These are phyloP conservation scores for Hippopotamus amphibius DNA, from an alignment of 2,113 vertebrate species.

Conservation along the genomic window DNA sequence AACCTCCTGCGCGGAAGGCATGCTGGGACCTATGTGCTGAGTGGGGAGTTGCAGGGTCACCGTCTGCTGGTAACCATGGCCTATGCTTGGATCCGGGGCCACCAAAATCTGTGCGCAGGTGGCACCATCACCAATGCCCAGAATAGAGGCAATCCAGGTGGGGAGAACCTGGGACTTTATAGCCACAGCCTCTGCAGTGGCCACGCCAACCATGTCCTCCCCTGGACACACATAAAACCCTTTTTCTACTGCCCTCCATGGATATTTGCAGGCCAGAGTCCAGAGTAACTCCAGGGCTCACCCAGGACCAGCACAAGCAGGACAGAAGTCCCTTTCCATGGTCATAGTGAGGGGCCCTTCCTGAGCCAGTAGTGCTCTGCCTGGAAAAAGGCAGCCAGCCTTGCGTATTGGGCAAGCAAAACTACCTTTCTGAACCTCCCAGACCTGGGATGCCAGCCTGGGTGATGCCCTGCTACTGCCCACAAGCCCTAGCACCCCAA, in stretches of 20 bases:
- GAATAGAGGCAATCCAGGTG: conserved; percentile 66
- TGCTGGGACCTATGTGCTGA: conserved; percentile 88
- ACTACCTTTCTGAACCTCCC: background rate
- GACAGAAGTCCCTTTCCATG: background rate
- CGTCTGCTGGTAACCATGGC: conserved; percentile 90
- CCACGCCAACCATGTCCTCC: background rate
- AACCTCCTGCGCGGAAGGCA: conserved; percentile 89
- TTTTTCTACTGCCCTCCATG: background rate
- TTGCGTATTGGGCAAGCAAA: background rate
- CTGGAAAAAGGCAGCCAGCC: background rate
- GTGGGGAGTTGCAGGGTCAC: conserved; percentile 88
- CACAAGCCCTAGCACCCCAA: background rate
- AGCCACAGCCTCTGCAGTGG: background rate
- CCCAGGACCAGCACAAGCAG: background rate
- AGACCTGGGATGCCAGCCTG: background rate
- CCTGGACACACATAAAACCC: background rate
- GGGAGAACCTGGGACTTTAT: background rate
- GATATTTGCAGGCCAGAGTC: background rate
- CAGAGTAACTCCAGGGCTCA: background rate
- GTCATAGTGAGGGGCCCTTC: background rate
- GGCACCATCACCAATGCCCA: conserved; percentile 89
- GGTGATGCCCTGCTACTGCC: background rate
- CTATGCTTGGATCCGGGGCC: conserved; percentile 89
- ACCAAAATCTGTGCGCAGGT: conserved; percentile 89
- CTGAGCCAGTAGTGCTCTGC: background rate